Base-by-base conservation (phyloP, 30 jellyfish, hydroid and myxozoan species). In the Catostylus mosaicus region DNA sequence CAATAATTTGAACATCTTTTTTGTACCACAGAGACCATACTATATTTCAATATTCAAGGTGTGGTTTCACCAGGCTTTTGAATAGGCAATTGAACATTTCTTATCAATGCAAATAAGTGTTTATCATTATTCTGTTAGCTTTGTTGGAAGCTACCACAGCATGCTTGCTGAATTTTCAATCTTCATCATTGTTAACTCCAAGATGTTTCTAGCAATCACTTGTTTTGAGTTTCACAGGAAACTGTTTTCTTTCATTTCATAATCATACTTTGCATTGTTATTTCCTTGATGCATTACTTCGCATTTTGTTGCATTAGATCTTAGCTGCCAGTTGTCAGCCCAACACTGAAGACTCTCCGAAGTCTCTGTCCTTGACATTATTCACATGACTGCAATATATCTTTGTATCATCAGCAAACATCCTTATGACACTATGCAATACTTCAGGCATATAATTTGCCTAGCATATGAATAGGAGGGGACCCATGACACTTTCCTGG, bases 1-100 rank as follows among this genome's bases (percentile, higher is more conserved):
- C 35, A n/a, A n/a, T 11, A 70, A 11, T 36, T 32, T 70, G 71
- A 3, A 70, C 26, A 70, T 70, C 82, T 70, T 70, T 70, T 70
- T 70, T 70, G 82, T n/a, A 70, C 67, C 75, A 70, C 82, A 74
- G 82, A 70, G 82, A 70, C 82, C 75, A 70, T 70, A 70, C 82
- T 46, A 70, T 74, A 46, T 70, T 64, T 50, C 77, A 50, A 64
- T 23, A 70, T 70, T 70, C 82, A 70, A 70, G 82, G 82, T 70
- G 78, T n/a, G n/a, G n/a, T 30, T 63, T 66, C 29, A 66, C 56
- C 78, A 66, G 78, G 78, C 78, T 66, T 70, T 64, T 64, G 50
- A 73, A 73, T 40, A 73, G 85, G 83, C 83, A 70, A 70, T 36
- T 70, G 83, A 70, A 70, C 73, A 70, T 70, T 70, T 38, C 83